A percentile compares a stretch with the other conserved stretches of the same genome.
Conservation (phyloP, 2,113 vertebrate species). For the Theropithecus gelada region DNA sequence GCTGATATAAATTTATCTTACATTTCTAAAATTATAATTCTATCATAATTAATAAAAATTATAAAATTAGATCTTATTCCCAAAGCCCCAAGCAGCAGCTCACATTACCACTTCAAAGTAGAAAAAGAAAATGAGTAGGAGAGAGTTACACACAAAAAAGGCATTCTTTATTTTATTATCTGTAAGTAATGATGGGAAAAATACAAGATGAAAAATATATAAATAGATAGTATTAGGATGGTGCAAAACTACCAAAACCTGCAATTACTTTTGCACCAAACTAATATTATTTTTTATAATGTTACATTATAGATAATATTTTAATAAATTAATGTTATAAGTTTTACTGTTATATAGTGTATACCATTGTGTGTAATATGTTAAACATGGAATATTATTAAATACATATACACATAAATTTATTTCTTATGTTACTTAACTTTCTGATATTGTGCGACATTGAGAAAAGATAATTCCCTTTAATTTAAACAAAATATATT, state of each 20-base stretch:
- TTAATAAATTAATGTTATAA: neutral
- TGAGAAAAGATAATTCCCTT: neutral
- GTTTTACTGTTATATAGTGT: neutral
- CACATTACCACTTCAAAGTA: slow-evolving; percentile 6
- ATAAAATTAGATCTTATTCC: neutral
- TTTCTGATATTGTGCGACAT: neutral
- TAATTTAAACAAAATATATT: neutral
- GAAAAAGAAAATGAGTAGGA: neutral
- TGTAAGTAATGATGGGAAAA: neutral
- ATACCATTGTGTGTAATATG: neutral
- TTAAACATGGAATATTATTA: neutral
- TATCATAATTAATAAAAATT: neutral
- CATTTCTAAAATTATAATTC: neutral
- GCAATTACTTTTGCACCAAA: too few relatives aligned
- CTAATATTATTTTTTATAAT: too few relatives aligned
- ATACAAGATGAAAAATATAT: neutral
- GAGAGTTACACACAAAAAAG: neutral
- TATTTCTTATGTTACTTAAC: neutral
- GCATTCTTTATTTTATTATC: neutral
- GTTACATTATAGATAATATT: too few relatives aligned
- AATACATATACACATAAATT: neutral
- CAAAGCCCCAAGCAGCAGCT: neutral
- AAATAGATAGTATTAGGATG: neutral
- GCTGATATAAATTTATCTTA: neutral
- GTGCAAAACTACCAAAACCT: too few relatives aligned